Percentiles rank a stretch among this genome's conserved stretches.
phyloP scores from a whole-genome alignment of 2,797 vertebrate genomes.

The Leptatherina wallacei region DNA sequence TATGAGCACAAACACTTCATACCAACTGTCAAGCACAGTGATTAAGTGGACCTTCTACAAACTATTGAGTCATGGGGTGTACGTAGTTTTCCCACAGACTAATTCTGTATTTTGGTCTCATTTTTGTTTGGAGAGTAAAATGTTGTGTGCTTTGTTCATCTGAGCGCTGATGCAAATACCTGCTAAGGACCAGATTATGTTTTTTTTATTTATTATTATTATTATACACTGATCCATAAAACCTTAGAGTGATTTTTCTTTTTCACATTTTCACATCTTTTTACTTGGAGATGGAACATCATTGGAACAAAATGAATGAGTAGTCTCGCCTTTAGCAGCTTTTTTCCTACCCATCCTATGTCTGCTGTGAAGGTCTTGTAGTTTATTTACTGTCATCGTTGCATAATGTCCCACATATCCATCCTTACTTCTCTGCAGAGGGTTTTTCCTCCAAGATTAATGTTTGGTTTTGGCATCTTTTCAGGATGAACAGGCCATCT shows the following conservation, averaged over 20 bases:
- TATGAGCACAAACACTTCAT: too few species aligned
- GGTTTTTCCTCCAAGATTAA: background rate
- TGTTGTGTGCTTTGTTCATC: too few species aligned
- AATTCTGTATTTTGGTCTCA: too few species aligned
- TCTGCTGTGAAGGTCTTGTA: background rate
- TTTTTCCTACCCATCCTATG: background rate
- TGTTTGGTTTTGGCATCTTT: background rate
- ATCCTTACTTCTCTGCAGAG: background rate
- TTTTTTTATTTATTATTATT: background rate
- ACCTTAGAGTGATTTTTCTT: background rate
- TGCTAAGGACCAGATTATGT: too few species aligned
- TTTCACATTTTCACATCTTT: background rate
- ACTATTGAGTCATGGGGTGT: too few species aligned
- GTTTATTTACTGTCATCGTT: background rate
- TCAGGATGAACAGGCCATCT: constrained; percentile 88
- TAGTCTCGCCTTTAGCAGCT: background rate
- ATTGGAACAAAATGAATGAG: too few species aligned
- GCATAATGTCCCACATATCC: background rate
- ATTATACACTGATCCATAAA: background rate
- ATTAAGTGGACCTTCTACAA: background rate
- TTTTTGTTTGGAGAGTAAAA: too few species aligned
- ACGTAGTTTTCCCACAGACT: too few species aligned
- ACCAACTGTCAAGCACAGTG: too few species aligned
- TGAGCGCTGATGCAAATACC: too few species aligned
- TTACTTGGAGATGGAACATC: background rate